Evolutionary conservation across 2,888 invertebrate genomes (phyloP), one percentile per base, ranked within the genome.

Genomic region (Heliconius ethilla): DNA sequence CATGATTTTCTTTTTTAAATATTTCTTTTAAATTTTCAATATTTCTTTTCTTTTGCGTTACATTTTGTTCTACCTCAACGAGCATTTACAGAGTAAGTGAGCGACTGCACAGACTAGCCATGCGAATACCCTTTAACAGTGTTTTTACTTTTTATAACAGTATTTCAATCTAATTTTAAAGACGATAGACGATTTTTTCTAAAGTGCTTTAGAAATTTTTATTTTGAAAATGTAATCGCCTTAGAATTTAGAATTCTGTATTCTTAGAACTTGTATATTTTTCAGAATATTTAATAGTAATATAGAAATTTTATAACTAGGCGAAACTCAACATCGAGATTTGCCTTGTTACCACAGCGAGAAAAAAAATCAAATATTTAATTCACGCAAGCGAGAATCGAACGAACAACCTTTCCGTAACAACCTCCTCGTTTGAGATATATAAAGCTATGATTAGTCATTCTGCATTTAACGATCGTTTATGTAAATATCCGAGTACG

Each of bases 41-140:
- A n/a, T 72, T 51, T 51, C 51, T 51, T 51, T 70, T 72, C 59
- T 51, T 72, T 72, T 72, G 33, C 55, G 55, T 59, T 33, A 59
- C 33, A 59, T 72, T 69, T 69, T 33, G 29, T 55, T 59, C 29
- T 72, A 33, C 33, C 55, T 72, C 33, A 72, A n/a, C 55, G 59
- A 72, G 72, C 59, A 33, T 59, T 72, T 72, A 59, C 59, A 33
- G 72, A 72, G 55, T 59, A 72, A 72, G 72, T 25, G 72, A 72
- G 72, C 72, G 33, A 59, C 55, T 72, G 72, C 72, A 72, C 72
- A 72, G 72, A 59, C 72, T 72, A 59, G 59, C 59, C 72, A 72
- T 37, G 33, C 59, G 72, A 59, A 59, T 59, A 22, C 70, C 55
- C 70, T 72, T 55, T 72, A 72, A 72, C n/a, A 55, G 33, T 15